A percentile compares a stretch with the other conserved stretches of the same genome.
phyloP scores from a whole-genome alignment of 2,888 invertebrate species.

The Eristalinus sepulchralis region DNA sequence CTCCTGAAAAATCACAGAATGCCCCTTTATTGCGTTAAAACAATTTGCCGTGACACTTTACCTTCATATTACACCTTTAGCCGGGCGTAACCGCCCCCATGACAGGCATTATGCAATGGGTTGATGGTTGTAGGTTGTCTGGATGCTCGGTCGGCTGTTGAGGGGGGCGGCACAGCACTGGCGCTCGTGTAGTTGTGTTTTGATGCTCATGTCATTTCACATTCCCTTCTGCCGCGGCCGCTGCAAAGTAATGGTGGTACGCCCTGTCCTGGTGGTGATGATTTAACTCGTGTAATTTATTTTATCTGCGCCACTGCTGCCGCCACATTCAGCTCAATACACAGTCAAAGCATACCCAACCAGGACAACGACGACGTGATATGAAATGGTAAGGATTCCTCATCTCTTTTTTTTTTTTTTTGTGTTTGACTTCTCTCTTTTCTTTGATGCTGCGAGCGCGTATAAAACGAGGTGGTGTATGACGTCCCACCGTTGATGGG shows the following conservation, averaged over 20 bases:
- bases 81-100: constrained; percentile 53
- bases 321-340: constrained; percentile 43
- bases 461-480: constrained; percentile 27
- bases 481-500: constrained; percentile 31
- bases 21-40: constrained; percentile 66
- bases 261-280: constrained; percentile 49
- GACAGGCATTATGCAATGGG: constrained; percentile 48
- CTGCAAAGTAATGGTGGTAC: constrained; percentile 35
- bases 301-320: constrained; percentile 58
- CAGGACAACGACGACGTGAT: constrained; percentile 61
- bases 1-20: constrained; percentile 60
- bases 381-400: constrained; percentile 51
- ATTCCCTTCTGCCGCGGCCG: constrained; percentile 43
- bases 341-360: constrained; percentile 52
- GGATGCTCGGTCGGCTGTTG: neutral
- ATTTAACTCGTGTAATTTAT: constrained; percentile 69
- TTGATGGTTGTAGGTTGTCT: neutral
- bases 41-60: constrained; percentile 69
- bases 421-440: neutral
- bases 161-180: neutral
- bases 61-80: constrained; percentile 48
- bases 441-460: constrained; percentile 5
- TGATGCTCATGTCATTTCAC: constrained; percentile 49
- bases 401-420: neutral
- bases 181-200: constrained; percentile 26